Evolutionary conservation across 2,797 vertebrate species (phyloP), one percentile per base, ranked within the genome.

Genomic region (Clarias pachynema): DNA sequence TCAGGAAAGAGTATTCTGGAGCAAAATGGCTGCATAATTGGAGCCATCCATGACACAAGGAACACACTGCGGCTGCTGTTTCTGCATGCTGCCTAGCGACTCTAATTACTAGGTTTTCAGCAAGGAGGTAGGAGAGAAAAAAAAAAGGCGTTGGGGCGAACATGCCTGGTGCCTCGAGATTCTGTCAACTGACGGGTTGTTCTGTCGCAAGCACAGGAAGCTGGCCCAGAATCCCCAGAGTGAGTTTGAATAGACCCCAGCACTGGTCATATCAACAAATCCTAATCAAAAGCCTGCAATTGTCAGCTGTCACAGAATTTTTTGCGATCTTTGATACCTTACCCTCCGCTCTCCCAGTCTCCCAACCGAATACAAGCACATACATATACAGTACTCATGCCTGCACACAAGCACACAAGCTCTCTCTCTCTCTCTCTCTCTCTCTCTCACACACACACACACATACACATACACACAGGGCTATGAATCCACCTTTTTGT

Each of bases 241-340:
- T 95, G 94, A 93, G 93, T 94, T 95, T 93, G 93, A 89, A 93
- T 87, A 94, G 91, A 94, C 94, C 92, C 92, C 84, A 92, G 91
- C 90, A 92, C 92, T 90, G 94, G 93, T 93, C 94, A 94, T 94
- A 95, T 95, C 95, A 96, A 94, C 95, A 95, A 94, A 94, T 94
- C 92, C 91, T 96, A 95, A 95, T 96, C 95, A 96, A 96, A 96
- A 95, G 95, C 89, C 88, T 88, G 89, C 93, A 96, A 95, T 94
- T 96, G 95, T 96, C 95, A 96, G 94, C 95, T 96, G 95, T 95
- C 95, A 95, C 90, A 94, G 93, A 94, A 91, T 93, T 94, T 87
- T 94, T 93, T 93, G 92, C 94, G 92, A 94, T 95, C 93, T 94
- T 91, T 94, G 93, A 93, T 94, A 89, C 92, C 91, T 88, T 87